Conservation (phyloP, 1,140 invertebrate species). For the Philotrypesis tridentata region DNA sequence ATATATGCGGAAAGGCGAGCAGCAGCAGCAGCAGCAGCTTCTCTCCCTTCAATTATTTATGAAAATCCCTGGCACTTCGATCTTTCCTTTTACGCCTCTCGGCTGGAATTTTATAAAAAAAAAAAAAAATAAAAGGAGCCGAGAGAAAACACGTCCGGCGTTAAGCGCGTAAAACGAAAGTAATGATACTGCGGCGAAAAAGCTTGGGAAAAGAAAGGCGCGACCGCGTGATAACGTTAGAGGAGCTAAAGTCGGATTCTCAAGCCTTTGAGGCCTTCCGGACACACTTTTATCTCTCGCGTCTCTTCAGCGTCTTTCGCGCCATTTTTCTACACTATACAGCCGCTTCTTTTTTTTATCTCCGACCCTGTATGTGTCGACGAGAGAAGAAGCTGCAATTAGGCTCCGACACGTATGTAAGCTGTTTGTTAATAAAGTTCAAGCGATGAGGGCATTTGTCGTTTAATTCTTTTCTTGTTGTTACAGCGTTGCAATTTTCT, state of each 20-base stretch:
- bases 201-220: background rate
- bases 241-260: background rate
- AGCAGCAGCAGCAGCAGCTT: background rate
- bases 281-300: background rate
- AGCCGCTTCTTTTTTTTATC: background rate
- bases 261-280: conserved; percentile 5
- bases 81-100: background rate
- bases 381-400: background rate
- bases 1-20: too few species aligned
- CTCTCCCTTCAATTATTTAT: conserved; percentile 14
- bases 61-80: conserved; percentile 16
- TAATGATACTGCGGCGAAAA: conserved; percentile 4
- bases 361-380: too few species aligned
- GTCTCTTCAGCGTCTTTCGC: background rate
- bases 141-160: background rate
- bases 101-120: background rate
- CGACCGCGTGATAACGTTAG: conserved; percentile 13
- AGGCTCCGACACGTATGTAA: background rate
- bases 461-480: background rate
- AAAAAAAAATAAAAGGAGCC: background rate
- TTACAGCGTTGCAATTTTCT: background rate
- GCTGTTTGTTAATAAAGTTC: conserved; percentile 9
- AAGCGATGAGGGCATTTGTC: background rate
- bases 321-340: background rate
- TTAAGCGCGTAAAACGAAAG: conserved; percentile 18